phyloP scores from a whole-genome alignment of 2,888 invertebrate genomes.

The Ophioninae sp. region DNA sequence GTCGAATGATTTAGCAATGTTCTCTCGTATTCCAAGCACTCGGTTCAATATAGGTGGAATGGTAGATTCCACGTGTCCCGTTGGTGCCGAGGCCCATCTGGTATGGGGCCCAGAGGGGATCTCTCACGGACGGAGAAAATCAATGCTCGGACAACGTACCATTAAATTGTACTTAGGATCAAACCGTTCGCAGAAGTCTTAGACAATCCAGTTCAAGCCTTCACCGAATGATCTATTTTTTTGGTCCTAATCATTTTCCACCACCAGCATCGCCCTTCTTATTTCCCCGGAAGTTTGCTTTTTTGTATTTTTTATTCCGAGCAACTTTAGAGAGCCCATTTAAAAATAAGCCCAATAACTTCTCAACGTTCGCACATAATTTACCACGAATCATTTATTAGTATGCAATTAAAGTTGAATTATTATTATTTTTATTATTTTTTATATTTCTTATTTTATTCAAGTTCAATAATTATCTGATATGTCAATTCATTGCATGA shows the following conservation, averaged over 20 bases:
- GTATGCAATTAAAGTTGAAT: too few species aligned
- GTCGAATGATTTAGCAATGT: neutral
- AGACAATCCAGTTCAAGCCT: constrained; percentile 36
- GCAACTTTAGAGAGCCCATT: neutral
- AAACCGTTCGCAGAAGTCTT: constrained; percentile 27
- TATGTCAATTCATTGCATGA: too few species aligned
- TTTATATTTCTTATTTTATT: too few species aligned
- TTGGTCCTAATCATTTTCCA: constrained; percentile 10
- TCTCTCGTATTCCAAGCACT: neutral
- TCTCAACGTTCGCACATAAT: neutral
- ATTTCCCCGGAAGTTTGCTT: neutral
- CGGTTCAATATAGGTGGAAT: constrained; percentile 7
- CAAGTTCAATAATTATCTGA: too few species aligned
- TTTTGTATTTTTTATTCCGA: neutral
- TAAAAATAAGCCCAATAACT: neutral
- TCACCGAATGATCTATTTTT: constrained; percentile 38
- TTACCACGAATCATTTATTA: too few species aligned
- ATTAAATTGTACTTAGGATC: constrained; percentile 65
- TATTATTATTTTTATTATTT: too few species aligned
- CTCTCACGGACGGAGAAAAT: constrained; percentile 25
- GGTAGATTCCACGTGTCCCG: constrained; percentile 3
- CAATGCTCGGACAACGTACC: constrained; percentile 60
- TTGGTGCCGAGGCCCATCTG: constrained; percentile 3
- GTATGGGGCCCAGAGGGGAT: constrained; percentile 6
- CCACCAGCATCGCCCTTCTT: neutral